A percentile compares a stretch with the other conserved stretches of the same genome.
Evolutionary conservation across 2,113 vertebrate species (phyloP).

Genomic region (Galemys pyrenaicus): DNA sequence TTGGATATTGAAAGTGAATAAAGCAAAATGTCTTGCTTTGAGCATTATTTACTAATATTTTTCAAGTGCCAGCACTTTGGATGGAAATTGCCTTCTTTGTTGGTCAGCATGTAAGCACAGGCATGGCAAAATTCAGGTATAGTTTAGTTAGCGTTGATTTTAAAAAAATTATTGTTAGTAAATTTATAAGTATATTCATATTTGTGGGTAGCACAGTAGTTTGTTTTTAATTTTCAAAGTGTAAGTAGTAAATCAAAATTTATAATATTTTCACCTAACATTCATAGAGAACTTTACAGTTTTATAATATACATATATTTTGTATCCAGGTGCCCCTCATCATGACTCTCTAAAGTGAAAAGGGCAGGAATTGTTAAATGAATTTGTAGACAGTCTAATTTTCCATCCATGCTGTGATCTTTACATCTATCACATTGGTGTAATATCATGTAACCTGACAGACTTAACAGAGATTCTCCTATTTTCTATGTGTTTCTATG

Average conservation of each 20-base stretch:
- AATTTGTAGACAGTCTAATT: background rate
- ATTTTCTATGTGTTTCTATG: background rate
- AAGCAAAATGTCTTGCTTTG: constrained; percentile 32
- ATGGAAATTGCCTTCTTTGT: constrained; percentile 9
- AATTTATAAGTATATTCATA: constrained; percentile 1
- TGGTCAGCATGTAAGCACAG: background rate
- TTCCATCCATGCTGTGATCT: background rate
- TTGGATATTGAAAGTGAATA: background rate
- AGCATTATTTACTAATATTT: constrained; percentile 44
- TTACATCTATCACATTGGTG: background rate
- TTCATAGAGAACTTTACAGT: background rate
- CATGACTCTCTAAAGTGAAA: background rate
- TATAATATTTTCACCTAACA: background rate
- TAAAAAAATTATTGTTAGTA: constrained; percentile 11
- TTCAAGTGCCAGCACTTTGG: background rate
- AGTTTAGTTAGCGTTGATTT: constrained; percentile 18
- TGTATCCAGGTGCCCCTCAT: background rate
- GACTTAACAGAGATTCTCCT: background rate
- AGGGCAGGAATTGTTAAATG: background rate
- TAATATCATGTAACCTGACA: background rate
- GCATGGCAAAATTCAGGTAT: constrained; percentile 25
- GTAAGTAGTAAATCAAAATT: constrained; percentile 16
- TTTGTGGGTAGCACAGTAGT: background rate
- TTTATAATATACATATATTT: background rate
- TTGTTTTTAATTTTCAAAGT: constrained; percentile 16